Evolutionary conservation across 2,113 vertebrate genomes (phyloP).

Genomic region (Illadopsis cleaveri): DNA sequence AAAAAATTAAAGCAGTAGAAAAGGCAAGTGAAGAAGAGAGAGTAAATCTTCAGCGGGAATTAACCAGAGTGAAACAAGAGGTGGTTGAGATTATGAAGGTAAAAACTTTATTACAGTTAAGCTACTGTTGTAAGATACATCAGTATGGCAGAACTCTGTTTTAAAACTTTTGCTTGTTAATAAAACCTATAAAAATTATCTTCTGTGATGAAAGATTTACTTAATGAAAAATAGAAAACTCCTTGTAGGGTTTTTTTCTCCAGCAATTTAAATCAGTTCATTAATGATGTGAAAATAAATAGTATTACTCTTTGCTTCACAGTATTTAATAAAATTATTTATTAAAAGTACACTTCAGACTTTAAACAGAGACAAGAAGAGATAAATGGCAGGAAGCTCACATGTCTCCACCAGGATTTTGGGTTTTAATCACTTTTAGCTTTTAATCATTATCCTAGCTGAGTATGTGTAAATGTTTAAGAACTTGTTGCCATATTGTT

Average conservation of each 20-base stretch:
- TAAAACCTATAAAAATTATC: neutral
- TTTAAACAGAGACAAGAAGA: neutral
- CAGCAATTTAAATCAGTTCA: neutral
- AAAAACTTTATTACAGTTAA: constrained; percentile 26
- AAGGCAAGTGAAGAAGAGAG: constrained; percentile 87
- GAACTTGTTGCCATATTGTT: neutral
- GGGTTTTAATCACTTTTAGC: neutral
- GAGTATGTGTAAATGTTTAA: neutral
- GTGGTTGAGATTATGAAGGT: constrained; percentile 92
- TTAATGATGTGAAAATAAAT: neutral
- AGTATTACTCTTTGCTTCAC: neutral
- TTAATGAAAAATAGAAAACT: neutral
- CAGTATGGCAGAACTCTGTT: neutral
- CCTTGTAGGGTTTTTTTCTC: neutral
- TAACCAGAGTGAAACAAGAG: constrained; percentile 90
- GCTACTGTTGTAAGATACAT: neutral
- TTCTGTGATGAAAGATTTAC: neutral
- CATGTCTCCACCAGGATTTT: neutral
- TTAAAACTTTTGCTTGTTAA: neutral
- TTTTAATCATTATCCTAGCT: neutral
- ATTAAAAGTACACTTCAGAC: neutral
- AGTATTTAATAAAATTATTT: neutral
- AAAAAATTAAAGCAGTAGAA: constrained; percentile 86
- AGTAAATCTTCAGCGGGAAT: constrained; percentile 85
- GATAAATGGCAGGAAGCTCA: neutral